Evolutionary conservation across 2,113 vertebrate genomes (phyloP), one percentile per base, ranked within the genome.

Genomic region (Symphodus melops): DNA sequence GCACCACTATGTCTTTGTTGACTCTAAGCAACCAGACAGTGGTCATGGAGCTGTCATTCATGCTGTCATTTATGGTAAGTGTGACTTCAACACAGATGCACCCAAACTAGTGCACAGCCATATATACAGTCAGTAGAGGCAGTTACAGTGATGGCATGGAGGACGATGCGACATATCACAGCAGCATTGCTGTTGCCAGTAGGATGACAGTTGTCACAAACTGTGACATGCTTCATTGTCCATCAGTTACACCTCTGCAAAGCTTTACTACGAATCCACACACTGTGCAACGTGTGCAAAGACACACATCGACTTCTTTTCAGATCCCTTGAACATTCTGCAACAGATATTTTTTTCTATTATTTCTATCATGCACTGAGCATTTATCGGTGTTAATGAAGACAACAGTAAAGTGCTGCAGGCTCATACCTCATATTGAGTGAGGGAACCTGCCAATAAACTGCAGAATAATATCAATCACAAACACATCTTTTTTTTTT

Each of bases 41-140:
- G 78, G 58, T 68, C 77, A 68, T 41, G 64, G 25, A 81, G 72
- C 58, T 77, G 67, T 68, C 57, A 75, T 46, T 53, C 52, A 36
- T 13, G 39, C 49, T 67, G 66, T 76, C 61, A 72, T 19, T 72
- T 62, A 62, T 8, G 11, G 37, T 28, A 48, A 0, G 1, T 33
- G 39, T 25, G 44, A 60, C 6, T 7, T 54, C 9, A 49, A 51
- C 37, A 51, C 10, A 49, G 9, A 21, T 48, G 1, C 0, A 51
- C 21, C 54, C 3, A 49, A 19, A 42, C 21, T 41, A 19, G 20
- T 9, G 11, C 39, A 48, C 39, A 37, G 21, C 20, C 37, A 20
- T 25, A 53, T 6, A 33, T 37, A 44, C 3, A 23, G 49, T 19
- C 23, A 21, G 20, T 23, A 20, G 39, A 39, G 59, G 10, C 39